Conservation (phyloP, 2,888 invertebrate species). For the Lagria hirta region DNA sequence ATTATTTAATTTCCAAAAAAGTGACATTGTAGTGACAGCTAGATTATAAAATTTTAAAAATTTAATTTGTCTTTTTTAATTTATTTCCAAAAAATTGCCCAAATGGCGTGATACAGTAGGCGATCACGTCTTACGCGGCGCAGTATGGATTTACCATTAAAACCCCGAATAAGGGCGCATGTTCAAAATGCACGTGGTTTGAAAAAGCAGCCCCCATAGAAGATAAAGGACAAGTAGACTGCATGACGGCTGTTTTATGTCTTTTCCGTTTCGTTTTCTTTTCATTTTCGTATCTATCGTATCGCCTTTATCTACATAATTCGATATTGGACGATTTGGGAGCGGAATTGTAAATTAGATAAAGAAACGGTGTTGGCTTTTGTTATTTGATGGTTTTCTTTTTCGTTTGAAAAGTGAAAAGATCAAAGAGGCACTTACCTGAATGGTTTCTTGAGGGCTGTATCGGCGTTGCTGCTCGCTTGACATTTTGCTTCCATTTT, state of each 20-base stretch:
- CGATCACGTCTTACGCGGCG: conserved; percentile 27
- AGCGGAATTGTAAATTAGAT: conserved; percentile 15
- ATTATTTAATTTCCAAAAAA: background rate
- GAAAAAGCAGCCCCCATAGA: conserved; percentile 24
- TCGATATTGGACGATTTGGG: conserved; percentile 13
- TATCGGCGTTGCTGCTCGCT: conserved; percentile 40
- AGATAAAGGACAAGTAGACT: conserved; percentile 19
- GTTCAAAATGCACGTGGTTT: conserved; percentile 44
- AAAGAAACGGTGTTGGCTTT: background rate
- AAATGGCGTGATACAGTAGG: conserved; percentile 2
- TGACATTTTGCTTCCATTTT: conserved; percentile 36
- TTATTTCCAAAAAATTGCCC: background rate
- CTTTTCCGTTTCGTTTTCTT: conserved; percentile 17
- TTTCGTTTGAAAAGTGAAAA: background rate
- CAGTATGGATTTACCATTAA: conserved; percentile 52
- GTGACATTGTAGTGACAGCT: background rate
- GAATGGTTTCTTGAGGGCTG: conserved; percentile 46
- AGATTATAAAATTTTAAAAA: background rate
- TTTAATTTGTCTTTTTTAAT: background rate
- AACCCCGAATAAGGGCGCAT: conserved; percentile 39
- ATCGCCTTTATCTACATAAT: conserved; percentile 12
- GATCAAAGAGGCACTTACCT: conserved; percentile 35
- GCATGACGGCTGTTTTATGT: conserved; percentile 25
- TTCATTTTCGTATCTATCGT: too few relatives aligned
- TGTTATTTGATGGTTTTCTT: conserved; percentile 6